Percentiles rank a stretch among this genome's conserved stretches.
phyloP scores from a whole-genome alignment of 2,888 invertebrate genomes.

The Microctonus brassicae region DNA sequence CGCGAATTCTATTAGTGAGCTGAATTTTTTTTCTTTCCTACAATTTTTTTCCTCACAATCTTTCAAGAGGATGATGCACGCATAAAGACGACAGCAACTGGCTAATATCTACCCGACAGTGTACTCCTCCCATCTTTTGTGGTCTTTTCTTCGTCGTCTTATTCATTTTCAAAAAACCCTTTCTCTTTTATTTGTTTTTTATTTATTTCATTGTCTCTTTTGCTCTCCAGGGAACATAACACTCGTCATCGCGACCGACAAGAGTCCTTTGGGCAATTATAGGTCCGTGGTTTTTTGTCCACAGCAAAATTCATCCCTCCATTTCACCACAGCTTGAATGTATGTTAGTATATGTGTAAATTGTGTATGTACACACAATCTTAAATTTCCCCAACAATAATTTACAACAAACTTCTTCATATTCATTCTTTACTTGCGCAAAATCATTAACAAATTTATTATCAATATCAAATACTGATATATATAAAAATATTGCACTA shows the following conservation, averaged over 20 bases:
- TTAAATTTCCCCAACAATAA: slow-evolving; percentile 9
- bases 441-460: neutral
- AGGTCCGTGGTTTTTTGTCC: slow-evolving; percentile 13
- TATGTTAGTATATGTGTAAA: neutral
- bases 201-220: slow-evolving; percentile 12
- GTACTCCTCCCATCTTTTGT: slow-evolving; percentile 24
- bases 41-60: neutral
- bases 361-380: neutral
- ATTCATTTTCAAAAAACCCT: slow-evolving; percentile 4
- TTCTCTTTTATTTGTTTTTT: neutral
- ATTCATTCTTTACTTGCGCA: neutral
- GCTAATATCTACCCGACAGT: slow-evolving; percentile 19
- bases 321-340: neutral
- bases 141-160: slow-evolving; percentile 13
- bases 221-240: neutral
- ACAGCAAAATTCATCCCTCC: neutral
- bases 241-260: slow-evolving; percentile 16
- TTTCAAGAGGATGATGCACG: slow-evolving; percentile 29
- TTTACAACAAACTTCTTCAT: slow-evolving; percentile 1
- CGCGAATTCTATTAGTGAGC: slow-evolving; percentile 60
- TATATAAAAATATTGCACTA: neutral
- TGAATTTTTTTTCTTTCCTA: neutral
- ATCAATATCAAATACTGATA: neutral
- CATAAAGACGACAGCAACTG: slow-evolving; percentile 26
- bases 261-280: slow-evolving; percentile 26